Evolutionary conservation across 2,797 vertebrate species (phyloP).

Genomic region (Sylvilagus floridanus): DNA sequence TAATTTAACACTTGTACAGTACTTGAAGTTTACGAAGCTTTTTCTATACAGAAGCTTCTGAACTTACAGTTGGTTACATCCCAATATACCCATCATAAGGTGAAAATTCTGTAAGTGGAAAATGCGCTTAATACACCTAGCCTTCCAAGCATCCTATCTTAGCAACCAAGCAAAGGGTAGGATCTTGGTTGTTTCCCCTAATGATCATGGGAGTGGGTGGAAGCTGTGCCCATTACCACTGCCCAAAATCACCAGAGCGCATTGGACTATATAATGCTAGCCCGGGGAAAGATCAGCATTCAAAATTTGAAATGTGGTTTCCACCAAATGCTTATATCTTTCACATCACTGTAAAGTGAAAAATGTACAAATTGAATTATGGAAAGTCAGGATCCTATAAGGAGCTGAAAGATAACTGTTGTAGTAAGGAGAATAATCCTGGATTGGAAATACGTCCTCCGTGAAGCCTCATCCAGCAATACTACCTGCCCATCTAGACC

Average conservation of each 20-base stretch:
- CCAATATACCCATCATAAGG: not conserved
- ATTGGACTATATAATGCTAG: not conserved
- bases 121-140: not conserved
- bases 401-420: too few relatives aligned
- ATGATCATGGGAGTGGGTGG: not conserved
- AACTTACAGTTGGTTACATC: not conserved
- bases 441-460: not conserved
- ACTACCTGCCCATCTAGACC: not conserved
- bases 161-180: not conserved
- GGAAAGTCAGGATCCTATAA: not conserved
- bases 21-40: not conserved
- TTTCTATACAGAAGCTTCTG: not conserved
- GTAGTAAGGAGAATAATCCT: not conserved
- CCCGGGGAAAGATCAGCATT: too few relatives aligned
- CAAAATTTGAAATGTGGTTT: not conserved
- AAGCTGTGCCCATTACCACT: too few relatives aligned
- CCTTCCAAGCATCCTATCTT: too few relatives aligned
- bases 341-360: not conserved
- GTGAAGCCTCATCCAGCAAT: not conserved
- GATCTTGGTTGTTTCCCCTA: not conserved
- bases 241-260: not conserved
- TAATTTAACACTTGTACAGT: not conserved
- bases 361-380: not conserved
- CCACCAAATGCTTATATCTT: not conserved
- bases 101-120: not conserved